These are phyloP conservation scores for Gasterosteus aculeatus DNA, from an alignment of 2,113 vertebrate genomes.

Conservation along the genomic window DNA sequence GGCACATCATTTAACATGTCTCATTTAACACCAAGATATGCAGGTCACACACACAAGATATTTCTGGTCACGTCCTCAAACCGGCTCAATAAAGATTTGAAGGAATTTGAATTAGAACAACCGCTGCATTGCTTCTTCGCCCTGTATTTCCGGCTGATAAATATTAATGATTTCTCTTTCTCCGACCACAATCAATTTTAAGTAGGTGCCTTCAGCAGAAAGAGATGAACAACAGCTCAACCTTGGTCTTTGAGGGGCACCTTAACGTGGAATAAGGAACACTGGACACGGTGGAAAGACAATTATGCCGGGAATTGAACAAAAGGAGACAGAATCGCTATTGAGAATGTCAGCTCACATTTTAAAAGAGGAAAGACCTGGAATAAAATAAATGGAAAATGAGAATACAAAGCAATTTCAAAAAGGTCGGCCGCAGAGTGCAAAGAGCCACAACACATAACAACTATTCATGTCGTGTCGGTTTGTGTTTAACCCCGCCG, in stretches of 20 bases:
- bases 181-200: constrained; percentile 70
- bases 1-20: constrained; percentile 76
- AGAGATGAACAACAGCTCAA: constrained; percentile 54
- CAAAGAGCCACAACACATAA: not conserved
- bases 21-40: constrained; percentile 77
- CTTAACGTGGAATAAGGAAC: constrained; percentile 35
- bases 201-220: constrained; percentile 58
- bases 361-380: constrained; percentile 13
- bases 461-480: not conserved
- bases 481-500: not conserved
- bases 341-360: constrained; percentile 20
- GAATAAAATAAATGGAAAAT: not conserved
- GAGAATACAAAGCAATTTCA: not conserved
- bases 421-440: not conserved
- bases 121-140: constrained; percentile 54
- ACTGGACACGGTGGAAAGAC: constrained; percentile 27
- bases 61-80: constrained; percentile 71
- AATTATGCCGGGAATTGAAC: constrained; percentile 17
- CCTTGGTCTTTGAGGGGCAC: constrained; percentile 53
- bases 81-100: constrained; percentile 68
- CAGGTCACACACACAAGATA: constrained; percentile 72
- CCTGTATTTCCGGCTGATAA: constrained; percentile 59
- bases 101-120: constrained; percentile 74
- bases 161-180: constrained; percentile 72
- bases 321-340: constrained; percentile 14